phyloP scores from a whole-genome alignment of 2,888 invertebrate genomes.

The Apamea anceps region DNA sequence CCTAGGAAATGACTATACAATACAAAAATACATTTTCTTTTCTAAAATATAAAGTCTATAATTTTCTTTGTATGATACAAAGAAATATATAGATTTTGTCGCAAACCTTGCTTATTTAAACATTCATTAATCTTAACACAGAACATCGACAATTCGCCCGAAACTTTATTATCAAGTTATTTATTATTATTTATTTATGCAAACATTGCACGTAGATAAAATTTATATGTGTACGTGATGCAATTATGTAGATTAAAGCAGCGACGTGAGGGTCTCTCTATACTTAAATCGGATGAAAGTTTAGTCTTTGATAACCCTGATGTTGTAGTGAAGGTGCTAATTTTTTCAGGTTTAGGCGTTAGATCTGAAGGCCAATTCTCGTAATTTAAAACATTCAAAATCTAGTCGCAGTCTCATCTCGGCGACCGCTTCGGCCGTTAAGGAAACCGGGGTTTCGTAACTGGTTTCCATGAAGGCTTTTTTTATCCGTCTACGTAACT shows the following conservation, averaged over 20 bases:
- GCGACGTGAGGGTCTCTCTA: slow-evolving; percentile 75
- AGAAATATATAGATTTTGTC: not conserved
- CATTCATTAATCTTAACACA: not conserved
- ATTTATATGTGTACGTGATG: slow-evolving; percentile 83
- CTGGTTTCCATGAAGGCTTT: too few relatives aligned
- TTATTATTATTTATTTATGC: slow-evolving; percentile 80
- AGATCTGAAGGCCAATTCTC: too few relatives aligned
- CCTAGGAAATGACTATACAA: too few relatives aligned
- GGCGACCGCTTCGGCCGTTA: too few relatives aligned
- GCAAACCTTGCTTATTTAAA: not conserved
- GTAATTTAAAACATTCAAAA: too few relatives aligned
- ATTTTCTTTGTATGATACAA: not conserved
- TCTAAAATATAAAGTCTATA: too few relatives aligned
- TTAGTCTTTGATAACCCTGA: slow-evolving; percentile 64
- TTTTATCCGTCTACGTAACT: too few relatives aligned
- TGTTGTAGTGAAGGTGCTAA: slow-evolving; percentile 50
- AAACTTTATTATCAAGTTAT: slow-evolving; percentile 71
- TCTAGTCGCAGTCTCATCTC: too few relatives aligned
- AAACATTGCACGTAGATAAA: slow-evolving; percentile 81
- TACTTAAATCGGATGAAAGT: slow-evolving; percentile 78
- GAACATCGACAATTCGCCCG: slow-evolving; percentile 47
- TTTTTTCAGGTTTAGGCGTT: slow-evolving; percentile 1
- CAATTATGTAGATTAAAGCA: slow-evolving; percentile 81
- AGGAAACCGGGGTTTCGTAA: too few relatives aligned
- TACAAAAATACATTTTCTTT: too few relatives aligned